Percentiles rank a stretch among this genome's conserved stretches.
phyloP scores from a whole-genome alignment of 2,113 vertebrate species.

The Peromyscus maniculatus region DNA sequence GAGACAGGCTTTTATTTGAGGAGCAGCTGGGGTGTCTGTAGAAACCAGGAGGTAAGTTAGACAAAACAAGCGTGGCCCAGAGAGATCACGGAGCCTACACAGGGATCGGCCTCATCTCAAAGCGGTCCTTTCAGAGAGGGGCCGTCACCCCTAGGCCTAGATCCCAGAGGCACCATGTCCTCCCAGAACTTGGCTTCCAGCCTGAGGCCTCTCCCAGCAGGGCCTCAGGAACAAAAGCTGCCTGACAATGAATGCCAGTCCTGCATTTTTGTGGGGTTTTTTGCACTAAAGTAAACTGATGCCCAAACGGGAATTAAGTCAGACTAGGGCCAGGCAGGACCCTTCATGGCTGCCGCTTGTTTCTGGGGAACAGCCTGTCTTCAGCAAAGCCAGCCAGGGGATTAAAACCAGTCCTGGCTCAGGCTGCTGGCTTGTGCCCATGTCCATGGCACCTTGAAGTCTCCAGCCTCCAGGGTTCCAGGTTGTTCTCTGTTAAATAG shows the following conservation, averaged over 20 bases:
- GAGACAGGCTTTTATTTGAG: constrained; percentile 30
- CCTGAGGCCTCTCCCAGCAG: constrained; percentile 42
- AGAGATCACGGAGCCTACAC: neutral
- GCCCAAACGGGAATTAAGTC: neutral
- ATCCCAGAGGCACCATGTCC: neutral
- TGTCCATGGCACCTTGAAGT: neutral
- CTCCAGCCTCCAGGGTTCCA: neutral
- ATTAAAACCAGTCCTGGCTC: neutral
- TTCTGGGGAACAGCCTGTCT: constrained; percentile 50
- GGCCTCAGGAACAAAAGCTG: constrained; percentile 38
- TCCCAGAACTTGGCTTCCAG: constrained; percentile 41
- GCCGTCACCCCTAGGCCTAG: neutral
- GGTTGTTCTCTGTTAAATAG: neutral
- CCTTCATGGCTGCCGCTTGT: neutral
- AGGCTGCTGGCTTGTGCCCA: neutral
- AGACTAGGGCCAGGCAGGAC: constrained; percentile 16
- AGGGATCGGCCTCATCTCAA: constrained; percentile 23
- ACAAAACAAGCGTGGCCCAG: neutral
- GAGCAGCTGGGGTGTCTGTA: neutral
- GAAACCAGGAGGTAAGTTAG: neutral
- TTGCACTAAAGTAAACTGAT: constrained; percentile 24
- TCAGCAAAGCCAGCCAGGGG: neutral
- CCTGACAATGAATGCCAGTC: neutral
- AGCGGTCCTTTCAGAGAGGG: neutral
- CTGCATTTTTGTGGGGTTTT: neutral